phyloP scores from a whole-genome alignment of 1,140 invertebrate genomes.

The Magallana ariakensis region DNA sequence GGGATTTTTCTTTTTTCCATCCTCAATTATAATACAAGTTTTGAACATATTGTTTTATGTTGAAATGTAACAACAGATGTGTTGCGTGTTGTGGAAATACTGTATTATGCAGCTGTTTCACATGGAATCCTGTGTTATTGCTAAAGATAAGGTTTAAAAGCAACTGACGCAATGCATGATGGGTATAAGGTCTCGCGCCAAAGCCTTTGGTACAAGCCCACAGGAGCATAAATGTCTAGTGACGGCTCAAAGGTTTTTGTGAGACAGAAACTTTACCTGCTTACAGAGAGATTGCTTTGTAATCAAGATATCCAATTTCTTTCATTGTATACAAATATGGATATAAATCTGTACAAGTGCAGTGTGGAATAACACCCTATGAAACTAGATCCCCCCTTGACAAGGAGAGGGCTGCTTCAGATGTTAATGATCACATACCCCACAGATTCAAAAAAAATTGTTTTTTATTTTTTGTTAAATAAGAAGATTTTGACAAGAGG shows the following conservation, averaged over 20 bases:
- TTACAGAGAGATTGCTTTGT: slow-evolving; percentile 28
- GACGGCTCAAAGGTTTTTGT: background rate
- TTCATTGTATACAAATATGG: slow-evolving; percentile 29
- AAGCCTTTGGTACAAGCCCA: background rate
- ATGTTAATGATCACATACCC: slow-evolving; percentile 24
- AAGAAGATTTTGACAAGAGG: slow-evolving; percentile 1
- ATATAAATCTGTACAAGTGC: slow-evolving; percentile 31
- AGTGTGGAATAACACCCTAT: background rate
- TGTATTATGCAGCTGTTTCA: slow-evolving; percentile 13
- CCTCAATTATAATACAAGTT: background rate
- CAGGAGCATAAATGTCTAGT: slow-evolving; percentile 18
- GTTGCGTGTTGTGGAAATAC: background rate
- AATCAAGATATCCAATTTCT: slow-evolving; percentile 37
- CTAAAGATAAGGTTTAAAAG: too few species aligned
- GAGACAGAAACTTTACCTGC: slow-evolving; percentile 33
- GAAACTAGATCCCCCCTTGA: background rate
- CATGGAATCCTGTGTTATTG: background rate
- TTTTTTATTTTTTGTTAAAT: background rate
- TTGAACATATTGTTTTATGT: background rate
- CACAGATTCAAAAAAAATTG: background rate
- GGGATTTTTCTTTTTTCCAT: too few species aligned
- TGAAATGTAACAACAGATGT: slow-evolving; percentile 32
- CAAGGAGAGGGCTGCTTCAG: background rate
- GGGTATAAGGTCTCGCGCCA: background rate
- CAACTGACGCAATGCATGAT: background rate